Base-by-base conservation (phyloP, 2,797 vertebrate species). In the Lithobates sylvaticus region DNA sequence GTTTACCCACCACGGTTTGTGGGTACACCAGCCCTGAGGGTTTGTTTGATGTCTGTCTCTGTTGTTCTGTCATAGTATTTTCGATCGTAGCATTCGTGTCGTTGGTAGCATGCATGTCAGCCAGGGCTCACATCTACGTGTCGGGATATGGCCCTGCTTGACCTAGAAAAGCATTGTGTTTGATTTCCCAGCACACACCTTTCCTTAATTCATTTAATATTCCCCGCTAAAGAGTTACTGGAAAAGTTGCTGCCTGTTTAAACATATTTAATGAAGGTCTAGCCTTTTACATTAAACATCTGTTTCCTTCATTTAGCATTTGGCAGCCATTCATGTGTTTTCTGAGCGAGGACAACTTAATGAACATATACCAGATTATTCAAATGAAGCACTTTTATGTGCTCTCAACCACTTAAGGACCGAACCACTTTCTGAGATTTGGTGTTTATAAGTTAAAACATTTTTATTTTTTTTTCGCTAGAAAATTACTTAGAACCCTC, bases 321-420 rank as follows among this genome's bases (percentile, higher is more conserved):
- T 94, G 90, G 91, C 89, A 91, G 83, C 0, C 81, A 70, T 91
- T 93, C 58, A 32, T 86, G 84, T 84, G 47, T 88, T 90, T 90
- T 92, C 86, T 91, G 89, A 88, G 90, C 90, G 67, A 91, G 88
- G 90, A 92, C 83, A 90, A 88, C 86, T 91, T 93, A 92, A 90
- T 94, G 92, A 93, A 89, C 88, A 89, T 91, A 90, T 86, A 92
- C 0, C 21, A 89, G 87, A 92, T 93, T 92, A 93, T 93, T 93
- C 92, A 94, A 94, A 93, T 91, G 79, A 91, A 91, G 90, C 76
- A 65, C 88, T 93, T 93, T 93, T 23, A 61, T 61, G 54, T 61
- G 21, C n/a, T 58, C 16, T 21, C 2, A 29, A 29, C 29, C 29
- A 29, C 29, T 29, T 29, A 29, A 29, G 29, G 29, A 2, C 1